Percentiles rank a stretch among this genome's conserved stretches.
Conservation (phyloP, 1,140 invertebrate genomes). For the Dryas iulia region DNA sequence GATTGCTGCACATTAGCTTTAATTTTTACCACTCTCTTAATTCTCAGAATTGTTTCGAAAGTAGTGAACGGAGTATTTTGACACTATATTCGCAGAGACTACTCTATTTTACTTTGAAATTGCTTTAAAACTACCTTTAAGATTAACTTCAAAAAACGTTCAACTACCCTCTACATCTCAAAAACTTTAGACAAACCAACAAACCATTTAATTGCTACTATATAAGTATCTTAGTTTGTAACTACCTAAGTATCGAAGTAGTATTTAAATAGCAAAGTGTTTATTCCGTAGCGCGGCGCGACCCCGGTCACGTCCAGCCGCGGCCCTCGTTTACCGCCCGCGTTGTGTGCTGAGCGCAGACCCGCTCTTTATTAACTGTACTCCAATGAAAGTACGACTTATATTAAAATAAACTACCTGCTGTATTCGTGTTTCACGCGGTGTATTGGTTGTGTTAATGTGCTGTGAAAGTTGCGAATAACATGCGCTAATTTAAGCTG, state of each 20-base stretch:
- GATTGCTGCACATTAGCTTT: no score
- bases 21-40: no score
- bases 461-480: background rate
- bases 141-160: no score
- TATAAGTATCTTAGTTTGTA: background rate
- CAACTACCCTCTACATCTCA: no score
- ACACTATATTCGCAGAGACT: no score
- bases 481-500: no score
- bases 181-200: no score
- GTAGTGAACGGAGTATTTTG: no score
- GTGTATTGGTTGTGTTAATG: background rate
- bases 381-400: conserved; percentile 5
- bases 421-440: conserved; percentile 2
- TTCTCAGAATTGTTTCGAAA: no score
- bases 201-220: background rate
- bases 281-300: background rate
- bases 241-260: background rate
- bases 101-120: no score
- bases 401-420: conserved; percentile 11
- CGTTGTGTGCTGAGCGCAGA: background rate
- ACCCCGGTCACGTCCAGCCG: background rate
- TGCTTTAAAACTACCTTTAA: no score
- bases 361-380: background rate
- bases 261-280: background rate
- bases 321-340: background rate